Conservation (phyloP, 2,113 vertebrate genomes). For the Saguinus midas region DNA sequence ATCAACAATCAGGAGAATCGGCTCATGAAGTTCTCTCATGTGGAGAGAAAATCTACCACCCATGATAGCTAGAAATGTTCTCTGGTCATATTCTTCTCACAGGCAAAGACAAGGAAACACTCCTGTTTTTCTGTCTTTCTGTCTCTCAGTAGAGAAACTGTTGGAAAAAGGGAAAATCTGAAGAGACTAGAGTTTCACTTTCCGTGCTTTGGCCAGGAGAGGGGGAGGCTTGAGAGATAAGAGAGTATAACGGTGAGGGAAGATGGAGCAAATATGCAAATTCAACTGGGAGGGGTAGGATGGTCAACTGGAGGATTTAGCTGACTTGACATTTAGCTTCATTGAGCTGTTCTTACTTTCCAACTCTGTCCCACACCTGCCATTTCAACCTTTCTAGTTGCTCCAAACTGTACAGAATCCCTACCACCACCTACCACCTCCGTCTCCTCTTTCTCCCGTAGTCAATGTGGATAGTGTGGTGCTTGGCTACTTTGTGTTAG, state of each 20-base stretch:
- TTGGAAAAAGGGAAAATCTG: background rate
- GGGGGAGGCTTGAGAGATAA: background rate
- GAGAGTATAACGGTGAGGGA: background rate
- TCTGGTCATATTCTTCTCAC: too few relatives aligned
- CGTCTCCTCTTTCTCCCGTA: background rate
- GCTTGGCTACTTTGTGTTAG: background rate
- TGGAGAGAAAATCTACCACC: background rate
- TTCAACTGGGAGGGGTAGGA: background rate
- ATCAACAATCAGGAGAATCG: background rate
- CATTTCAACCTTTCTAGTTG: background rate
- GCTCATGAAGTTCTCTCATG: background rate
- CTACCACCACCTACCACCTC: too few relatives aligned
- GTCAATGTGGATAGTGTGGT: background rate
- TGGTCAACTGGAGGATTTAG: background rate
- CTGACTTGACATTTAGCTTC: background rate
- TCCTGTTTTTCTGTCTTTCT: background rate
- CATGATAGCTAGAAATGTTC: background rate
- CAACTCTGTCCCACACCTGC: background rate
- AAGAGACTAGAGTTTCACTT: background rate
- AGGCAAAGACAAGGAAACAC: background rate
- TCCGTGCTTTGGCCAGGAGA: background rate
- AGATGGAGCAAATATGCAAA: background rate
- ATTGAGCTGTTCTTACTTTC: background rate
- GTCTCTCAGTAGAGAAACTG: background rate
- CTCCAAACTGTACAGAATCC: background rate